A percentile compares a stretch with the other conserved stretches of the same genome.
phyloP scores from a whole-genome alignment of 2,797 vertebrate genomes.

The Fringilla coelebs region DNA sequence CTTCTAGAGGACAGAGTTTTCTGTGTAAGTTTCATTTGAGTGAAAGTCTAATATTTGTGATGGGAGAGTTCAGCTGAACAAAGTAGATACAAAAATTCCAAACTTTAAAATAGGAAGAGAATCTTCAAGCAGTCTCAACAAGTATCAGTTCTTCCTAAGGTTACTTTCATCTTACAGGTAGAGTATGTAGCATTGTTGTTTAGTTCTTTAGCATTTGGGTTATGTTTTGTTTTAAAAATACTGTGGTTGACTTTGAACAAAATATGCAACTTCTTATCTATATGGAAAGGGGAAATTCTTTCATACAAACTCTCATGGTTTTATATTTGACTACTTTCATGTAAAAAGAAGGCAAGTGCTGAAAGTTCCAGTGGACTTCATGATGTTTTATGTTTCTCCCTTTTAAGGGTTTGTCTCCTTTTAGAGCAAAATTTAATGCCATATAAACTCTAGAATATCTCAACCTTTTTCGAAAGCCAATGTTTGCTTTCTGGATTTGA shows the following conservation, averaged over 20 bases:
- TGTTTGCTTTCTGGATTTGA: constrained; percentile 29
- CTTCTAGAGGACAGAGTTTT: background rate
- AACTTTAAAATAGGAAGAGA: background rate
- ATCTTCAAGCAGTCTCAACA: background rate
- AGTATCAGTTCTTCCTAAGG: background rate
- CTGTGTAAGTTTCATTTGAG: background rate
- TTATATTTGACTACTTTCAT: background rate
- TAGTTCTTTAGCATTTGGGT: background rate
- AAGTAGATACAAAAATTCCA: background rate
- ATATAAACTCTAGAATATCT: background rate
- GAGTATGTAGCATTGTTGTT: background rate
- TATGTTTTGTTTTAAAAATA: background rate
- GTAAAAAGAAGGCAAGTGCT: background rate
- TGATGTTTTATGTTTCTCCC: background rate
- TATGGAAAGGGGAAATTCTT: background rate
- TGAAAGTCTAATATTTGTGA: background rate
- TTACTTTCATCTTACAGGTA: background rate
- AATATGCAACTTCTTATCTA: background rate
- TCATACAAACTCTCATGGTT: background rate
- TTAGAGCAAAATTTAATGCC: background rate
- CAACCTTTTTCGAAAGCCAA: constrained; percentile 20
- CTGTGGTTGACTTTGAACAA: background rate
- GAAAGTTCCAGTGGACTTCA: background rate
- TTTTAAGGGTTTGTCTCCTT: background rate
- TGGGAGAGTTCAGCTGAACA: background rate